Percentiles rank a stretch among this genome's conserved stretches.
Conservation (phyloP, 2,888 invertebrate species). For the Leucania comma region DNA sequence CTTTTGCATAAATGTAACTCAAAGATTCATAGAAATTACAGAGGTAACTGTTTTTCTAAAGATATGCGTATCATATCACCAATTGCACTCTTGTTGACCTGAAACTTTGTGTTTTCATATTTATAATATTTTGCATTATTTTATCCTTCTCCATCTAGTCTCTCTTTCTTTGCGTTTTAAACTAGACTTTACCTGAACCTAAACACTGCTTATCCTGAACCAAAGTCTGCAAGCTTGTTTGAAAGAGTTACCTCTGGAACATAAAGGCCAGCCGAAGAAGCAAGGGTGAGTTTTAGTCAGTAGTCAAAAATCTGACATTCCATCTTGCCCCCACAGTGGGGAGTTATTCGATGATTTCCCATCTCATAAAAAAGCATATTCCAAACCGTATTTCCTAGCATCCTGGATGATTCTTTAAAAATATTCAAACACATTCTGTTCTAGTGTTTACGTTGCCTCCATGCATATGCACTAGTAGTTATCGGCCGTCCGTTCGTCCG, state of each 20-base stretch:
- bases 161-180: neutral
- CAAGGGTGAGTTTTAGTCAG: too few relatives aligned
- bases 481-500: conserved; percentile 84
- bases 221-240: too few relatives aligned
- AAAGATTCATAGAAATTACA: neutral
- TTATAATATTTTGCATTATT: neutral
- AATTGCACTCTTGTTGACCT: neutral
- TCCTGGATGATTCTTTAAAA: conserved; percentile 42
- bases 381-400: conserved; percentile 10
- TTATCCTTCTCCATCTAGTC: neutral
- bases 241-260: too few relatives aligned
- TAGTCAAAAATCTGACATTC: too few relatives aligned
- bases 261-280: too few relatives aligned
- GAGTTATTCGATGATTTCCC: too few relatives aligned
- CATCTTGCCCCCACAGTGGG: too few relatives aligned
- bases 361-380: too few relatives aligned
- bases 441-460: conserved; percentile 84
- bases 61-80: neutral
- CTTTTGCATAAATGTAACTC: too few relatives aligned
- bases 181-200: neutral
- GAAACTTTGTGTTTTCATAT: neutral
- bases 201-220: neutral
- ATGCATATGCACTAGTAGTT: conserved; percentile 88
- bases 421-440: conserved; percentile 66
- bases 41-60: neutral